These are phyloP conservation scores for Pherbina coryleti DNA, from an alignment of 2,888 invertebrate species.

Conservation along the genomic window DNA sequence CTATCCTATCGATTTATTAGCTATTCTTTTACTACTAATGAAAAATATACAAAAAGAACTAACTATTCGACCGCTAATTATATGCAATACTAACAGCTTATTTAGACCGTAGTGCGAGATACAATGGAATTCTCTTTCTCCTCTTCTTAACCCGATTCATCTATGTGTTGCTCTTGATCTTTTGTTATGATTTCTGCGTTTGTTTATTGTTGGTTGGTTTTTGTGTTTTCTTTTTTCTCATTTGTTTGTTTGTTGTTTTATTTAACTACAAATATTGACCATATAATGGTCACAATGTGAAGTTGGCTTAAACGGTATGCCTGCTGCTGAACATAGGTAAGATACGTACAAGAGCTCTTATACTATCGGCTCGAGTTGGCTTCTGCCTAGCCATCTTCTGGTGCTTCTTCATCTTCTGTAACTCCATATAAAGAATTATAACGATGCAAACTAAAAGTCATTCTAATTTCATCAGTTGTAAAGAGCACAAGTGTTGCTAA, in stretches of 20 bases:
- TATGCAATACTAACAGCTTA: neutral
- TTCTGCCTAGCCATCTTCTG: neutral
- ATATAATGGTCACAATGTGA: too few species aligned
- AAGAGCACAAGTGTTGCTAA: conserved; percentile 43
- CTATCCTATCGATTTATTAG: too few species aligned
- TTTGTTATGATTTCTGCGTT: neutral
- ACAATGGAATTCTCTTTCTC: neutral
- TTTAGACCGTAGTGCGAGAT: neutral
- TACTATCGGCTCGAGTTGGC: neutral
- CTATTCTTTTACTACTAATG: neutral
- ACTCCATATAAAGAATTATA: conserved; percentile 55
- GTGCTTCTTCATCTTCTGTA: conserved; percentile 24
- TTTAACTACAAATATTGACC: neutral
- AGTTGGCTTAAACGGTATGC: too few species aligned
- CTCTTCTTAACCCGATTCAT: neutral
- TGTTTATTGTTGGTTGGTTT: too few species aligned
- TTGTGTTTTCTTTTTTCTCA: too few species aligned
- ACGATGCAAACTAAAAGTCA: conserved; percentile 54
- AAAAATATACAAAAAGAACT: neutral
- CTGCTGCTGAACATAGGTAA: too few species aligned
- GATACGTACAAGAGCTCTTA: neutral
- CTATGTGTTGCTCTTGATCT: neutral
- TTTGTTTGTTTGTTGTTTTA: neutral
- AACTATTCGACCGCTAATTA: neutral
- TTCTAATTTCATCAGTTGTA: conserved; percentile 51